A percentile compares a stretch with the other conserved stretches of the same genome.
phyloP scores from a whole-genome alignment of 2,113 vertebrate species.

The Cyphomyrus plagiostoma region DNA sequence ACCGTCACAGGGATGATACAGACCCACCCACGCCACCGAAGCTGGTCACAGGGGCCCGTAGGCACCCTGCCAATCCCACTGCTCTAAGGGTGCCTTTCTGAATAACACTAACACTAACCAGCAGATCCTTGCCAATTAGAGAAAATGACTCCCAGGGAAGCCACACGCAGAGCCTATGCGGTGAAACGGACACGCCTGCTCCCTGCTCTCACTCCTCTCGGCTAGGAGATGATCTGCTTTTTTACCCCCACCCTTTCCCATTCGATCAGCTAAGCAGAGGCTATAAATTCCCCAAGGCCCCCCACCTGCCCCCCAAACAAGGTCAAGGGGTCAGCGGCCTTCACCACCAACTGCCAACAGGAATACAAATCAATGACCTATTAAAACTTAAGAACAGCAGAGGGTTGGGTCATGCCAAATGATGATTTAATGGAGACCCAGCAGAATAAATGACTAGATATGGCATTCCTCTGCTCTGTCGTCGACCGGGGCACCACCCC shows the following conservation, averaged over 20 bases:
- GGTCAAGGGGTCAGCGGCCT: conserved; percentile 47
- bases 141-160: background rate
- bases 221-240: background rate
- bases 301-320: background rate
- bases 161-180: background rate
- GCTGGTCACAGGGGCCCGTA: background rate
- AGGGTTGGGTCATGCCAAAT: conserved; percentile 26
- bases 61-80: background rate
- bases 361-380: conserved; percentile 62
- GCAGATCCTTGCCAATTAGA: background rate
- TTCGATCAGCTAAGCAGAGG: conserved; percentile 41
- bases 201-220: conserved; percentile 25
- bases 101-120: conserved; percentile 30
- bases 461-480: background rate
- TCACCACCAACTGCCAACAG: conserved; percentile 26
- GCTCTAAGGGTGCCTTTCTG: background rate
- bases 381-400: conserved; percentile 48
- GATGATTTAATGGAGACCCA: conserved; percentile 53
- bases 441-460: conserved; percentile 45
- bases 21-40: background rate
- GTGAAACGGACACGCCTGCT: background rate
- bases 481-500: background rate
- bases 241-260: background rate
- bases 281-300: background rate
- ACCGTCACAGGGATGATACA: background rate